Evolutionary conservation across 2,797 vertebrate genomes (phyloP).

Genomic region (Danio tinwini): DNA sequence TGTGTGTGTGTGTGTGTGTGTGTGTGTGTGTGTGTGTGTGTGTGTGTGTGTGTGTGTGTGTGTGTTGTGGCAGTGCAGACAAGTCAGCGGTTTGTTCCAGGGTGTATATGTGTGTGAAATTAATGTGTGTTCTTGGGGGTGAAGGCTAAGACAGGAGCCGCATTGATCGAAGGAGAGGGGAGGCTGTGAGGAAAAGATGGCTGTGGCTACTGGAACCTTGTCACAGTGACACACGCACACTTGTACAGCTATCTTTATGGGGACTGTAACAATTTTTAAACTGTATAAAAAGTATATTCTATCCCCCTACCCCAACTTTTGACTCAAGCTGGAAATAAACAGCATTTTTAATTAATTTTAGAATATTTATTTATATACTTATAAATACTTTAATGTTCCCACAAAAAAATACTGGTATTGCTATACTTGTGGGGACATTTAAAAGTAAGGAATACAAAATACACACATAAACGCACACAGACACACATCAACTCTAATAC

Average conservation of each 20-base stretch:
- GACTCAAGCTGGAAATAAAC: too few relatives aligned
- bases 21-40: constrained; percentile 49
- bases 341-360: too few relatives aligned
- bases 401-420: too few relatives aligned
- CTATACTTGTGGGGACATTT: too few relatives aligned
- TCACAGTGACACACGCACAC: not conserved
- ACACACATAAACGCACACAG: not conserved
- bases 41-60: constrained; percentile 55
- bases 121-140: constrained; percentile 56
- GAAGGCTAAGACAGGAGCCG: constrained; percentile 44
- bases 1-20: constrained; percentile 33
- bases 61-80: constrained; percentile 43
- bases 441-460: not conserved
- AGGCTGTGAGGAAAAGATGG: constrained; percentile 26
- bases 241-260: too few relatives aligned
- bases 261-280: too few relatives aligned
- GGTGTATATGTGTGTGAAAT: constrained; percentile 53
- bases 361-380: too few relatives aligned
- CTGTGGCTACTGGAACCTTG: not conserved
- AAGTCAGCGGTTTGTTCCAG: constrained; percentile 50
- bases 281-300: too few relatives aligned
- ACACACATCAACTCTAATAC: not conserved
- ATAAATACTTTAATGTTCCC: too few relatives aligned
- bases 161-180: constrained; percentile 52
- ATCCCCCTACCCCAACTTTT: constrained; percentile 2